Conservation (phyloP, 1,140 invertebrate species). For the Aphaenogaster rudis region DNA sequence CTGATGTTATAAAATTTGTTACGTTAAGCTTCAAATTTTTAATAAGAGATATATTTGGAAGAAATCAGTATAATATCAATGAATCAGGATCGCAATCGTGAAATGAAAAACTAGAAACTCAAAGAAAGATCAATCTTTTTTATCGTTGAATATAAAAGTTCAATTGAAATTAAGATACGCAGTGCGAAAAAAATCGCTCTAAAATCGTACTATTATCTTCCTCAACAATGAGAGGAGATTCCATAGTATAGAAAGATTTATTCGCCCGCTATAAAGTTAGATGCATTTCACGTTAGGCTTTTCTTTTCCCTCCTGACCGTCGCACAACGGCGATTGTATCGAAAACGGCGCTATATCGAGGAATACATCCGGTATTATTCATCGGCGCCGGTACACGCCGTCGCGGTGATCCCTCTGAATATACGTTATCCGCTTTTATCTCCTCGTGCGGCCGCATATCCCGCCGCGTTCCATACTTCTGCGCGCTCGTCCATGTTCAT, state of each 20-base stretch:
- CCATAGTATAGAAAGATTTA: not conserved
- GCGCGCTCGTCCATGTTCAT: slow-evolving; percentile 55
- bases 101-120: not conserved
- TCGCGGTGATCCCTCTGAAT: slow-evolving; percentile 32
- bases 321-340: not conserved
- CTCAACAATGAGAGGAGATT: not conserved
- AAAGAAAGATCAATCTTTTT: not conserved
- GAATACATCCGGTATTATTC: slow-evolving; percentile 51
- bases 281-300: not conserved
- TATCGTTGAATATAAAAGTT: not conserved
- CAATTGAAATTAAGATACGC: not conserved
- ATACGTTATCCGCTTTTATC: slow-evolving; percentile 38
- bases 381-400: not conserved
- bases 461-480: slow-evolving; percentile 11
- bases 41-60: not conserved
- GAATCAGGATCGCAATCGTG: not conserved
- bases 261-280: not conserved
- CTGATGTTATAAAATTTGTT: not conserved
- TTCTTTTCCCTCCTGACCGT: not conserved
- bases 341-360: slow-evolving; percentile 6
- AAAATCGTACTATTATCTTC: not conserved
- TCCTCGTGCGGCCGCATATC: slow-evolving; percentile 30
- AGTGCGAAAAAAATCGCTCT: not conserved
- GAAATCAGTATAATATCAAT: not conserved
- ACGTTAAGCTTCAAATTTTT: not conserved